Percentiles rank a stretch among this genome's conserved stretches.
These are phyloP conservation scores for Coenonympha glycerion DNA, from an alignment of 2,888 invertebrate species.

Conservation along the genomic window DNA sequence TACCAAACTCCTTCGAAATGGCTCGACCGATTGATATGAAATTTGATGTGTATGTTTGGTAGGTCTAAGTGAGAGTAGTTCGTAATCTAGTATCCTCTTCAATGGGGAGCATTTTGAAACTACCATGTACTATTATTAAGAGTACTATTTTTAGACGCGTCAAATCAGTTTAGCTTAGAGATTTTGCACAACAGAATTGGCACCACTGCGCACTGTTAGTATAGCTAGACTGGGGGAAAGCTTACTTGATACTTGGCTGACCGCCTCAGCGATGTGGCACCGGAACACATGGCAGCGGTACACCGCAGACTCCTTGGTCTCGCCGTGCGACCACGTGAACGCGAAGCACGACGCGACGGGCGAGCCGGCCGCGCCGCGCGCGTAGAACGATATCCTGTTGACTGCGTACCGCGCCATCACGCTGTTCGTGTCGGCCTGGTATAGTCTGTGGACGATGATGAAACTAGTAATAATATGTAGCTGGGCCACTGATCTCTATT, in stretches of 20 bases:
- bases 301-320: slow-evolving; percentile 88
- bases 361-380: slow-evolving; percentile 88
- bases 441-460: slow-evolving; percentile 72
- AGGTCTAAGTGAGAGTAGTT: no score
- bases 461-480: neutral
- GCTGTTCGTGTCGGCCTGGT: slow-evolving; percentile 87
- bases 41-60: no score
- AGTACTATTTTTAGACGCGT: no score
- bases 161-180: no score
- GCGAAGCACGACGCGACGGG: slow-evolving; percentile 96
- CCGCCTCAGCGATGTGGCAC: slow-evolving; percentile 95
- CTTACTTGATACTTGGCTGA: slow-evolving; percentile 84
- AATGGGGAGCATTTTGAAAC: no score
- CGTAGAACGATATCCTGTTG: slow-evolving; percentile 95
- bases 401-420: slow-evolving; percentile 93
- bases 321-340: slow-evolving; percentile 97
- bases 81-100: no score
- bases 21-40: no score
- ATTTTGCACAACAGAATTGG: no score
- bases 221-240: slow-evolving; percentile 23
- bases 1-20: no score
- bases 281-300: slow-evolving; percentile 99
- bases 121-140: no score
- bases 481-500: no score
- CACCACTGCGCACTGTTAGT: neutral